Base-by-base conservation (phyloP, 2,888 invertebrate genomes). In the Spicauda simplicius region DNA sequence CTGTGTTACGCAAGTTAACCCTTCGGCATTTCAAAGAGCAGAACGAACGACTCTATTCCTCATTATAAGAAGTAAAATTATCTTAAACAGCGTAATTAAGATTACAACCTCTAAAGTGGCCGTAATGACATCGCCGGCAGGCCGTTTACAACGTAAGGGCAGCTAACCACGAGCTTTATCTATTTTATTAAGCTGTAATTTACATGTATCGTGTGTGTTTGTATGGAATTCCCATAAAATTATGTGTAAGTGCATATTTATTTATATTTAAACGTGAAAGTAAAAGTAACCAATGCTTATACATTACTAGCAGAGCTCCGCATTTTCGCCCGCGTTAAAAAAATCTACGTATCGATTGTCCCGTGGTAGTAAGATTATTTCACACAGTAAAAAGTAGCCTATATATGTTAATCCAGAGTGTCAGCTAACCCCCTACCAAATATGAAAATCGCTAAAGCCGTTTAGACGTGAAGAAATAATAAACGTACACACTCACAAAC, bases 41-140 rank as follows among this genome's bases (percentile, higher is more conserved):
- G 41, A 53, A 54, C 16, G 61, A 41, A 62, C 54, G 61, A 62
- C 54, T 54, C 50, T 54, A 62, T 62, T 19, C 18, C 61, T 62
- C 61, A 54, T 62, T 62, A 62, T 62, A 62, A 80, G 79, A 74
- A 77, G 73, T 78, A 76, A 76, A 80, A 82, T 79, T 84, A 87
- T 87, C 87, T 88, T 80, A 81, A 85, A 83, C 80, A 79, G 72
- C 67, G 78, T 78, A 81, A 83, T 87, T 85, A 85, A 86, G 87
- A 86, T 87, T 83, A 83, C 78, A 72, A 71, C 72, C 76, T 78
- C 72, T 74, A 80, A 83, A 85, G 84, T 85, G 84, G 79, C 77
- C 77, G 78, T 82, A 83, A 83, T 79, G 79, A 80, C 80, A 74
- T 76, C 73, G 80, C 75, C 76, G 80, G 77, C 77, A 77, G 80